A percentile compares a stretch with the other conserved stretches of the same genome.
Conservation (phyloP, 2,888 invertebrate genomes). For the Troides oblongomaculatus region DNA sequence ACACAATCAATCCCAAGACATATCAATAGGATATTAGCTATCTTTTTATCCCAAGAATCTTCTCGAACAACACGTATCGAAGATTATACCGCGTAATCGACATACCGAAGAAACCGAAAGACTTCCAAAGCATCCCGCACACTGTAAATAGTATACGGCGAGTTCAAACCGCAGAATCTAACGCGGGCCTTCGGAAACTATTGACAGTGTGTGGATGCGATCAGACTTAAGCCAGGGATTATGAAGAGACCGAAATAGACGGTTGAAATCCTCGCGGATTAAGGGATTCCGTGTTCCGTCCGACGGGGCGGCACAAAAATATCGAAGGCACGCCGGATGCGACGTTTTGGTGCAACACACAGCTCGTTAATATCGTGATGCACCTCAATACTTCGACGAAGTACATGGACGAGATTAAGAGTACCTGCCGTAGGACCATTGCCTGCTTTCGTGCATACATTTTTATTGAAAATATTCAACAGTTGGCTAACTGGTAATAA, state of each 20-base stretch:
- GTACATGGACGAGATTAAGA: background rate
- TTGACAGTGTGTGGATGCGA: slow-evolving; percentile 80
- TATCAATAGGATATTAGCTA: slow-evolving; percentile 3
- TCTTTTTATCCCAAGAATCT: slow-evolving; percentile 43
- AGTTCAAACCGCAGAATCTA: slow-evolving; percentile 70
- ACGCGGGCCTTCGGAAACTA: slow-evolving; percentile 76
- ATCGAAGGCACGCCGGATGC: slow-evolving; percentile 76
- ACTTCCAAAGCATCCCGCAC: slow-evolving; percentile 64
- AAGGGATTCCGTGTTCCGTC: slow-evolving; percentile 77
- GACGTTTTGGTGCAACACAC: slow-evolving; percentile 76
- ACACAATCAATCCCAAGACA: background rate
- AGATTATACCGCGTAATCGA: slow-evolving; percentile 53
- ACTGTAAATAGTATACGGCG: slow-evolving; percentile 65
- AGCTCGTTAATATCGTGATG: slow-evolving; percentile 68
- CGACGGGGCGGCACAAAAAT: slow-evolving; percentile 76
- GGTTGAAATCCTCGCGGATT: slow-evolving; percentile 77
- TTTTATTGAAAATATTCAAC: background rate
- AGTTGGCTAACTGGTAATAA: background rate
- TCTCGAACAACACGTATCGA: slow-evolving; percentile 52
- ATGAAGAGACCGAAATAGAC: slow-evolving; percentile 80
- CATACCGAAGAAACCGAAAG: slow-evolving; percentile 72
- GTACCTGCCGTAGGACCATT: background rate
- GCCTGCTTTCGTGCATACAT: background rate
- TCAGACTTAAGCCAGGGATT: slow-evolving; percentile 78
- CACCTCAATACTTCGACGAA: slow-evolving; percentile 43